A percentile compares a stretch with the other conserved stretches of the same genome.
Evolutionary conservation across 2,797 vertebrate genomes (phyloP).

Genomic region (Spea hammondii): DNA sequence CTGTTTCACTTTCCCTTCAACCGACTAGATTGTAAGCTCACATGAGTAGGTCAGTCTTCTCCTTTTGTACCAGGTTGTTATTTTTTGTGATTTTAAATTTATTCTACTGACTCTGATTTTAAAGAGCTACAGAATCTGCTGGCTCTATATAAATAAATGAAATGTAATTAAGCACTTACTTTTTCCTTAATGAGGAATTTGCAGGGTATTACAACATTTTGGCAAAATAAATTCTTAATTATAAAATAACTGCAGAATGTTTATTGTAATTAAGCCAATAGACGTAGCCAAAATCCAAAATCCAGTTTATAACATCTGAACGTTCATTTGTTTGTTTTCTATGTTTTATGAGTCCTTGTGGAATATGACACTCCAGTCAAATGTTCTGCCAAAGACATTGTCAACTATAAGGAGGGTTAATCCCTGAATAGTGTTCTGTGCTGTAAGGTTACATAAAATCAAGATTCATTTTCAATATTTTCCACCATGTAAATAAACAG

Average conservation of each 20-base stretch:
- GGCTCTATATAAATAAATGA: no score
- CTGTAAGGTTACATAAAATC: slow-evolving; percentile 24
- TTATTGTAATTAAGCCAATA: neutral
- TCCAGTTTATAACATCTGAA: neutral
- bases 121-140: no score
- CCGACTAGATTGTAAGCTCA: no score
- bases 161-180: no score
- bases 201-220: no score
- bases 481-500: slow-evolving; percentile 19
- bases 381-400: slow-evolving; percentile 31
- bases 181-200: no score
- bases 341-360: slow-evolving; percentile 18
- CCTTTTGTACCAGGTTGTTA: no score
- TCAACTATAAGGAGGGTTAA: slow-evolving; percentile 3
- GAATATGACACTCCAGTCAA: neutral
- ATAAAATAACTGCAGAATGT: neutral
- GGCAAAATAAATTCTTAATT: no score
- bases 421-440: slow-evolving; percentile 8
- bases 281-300: neutral
- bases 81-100: no score
- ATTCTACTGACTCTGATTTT: no score
- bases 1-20: no score
- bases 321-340: neutral
- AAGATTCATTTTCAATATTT: neutral
- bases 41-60: no score